Percentiles rank a stretch among this genome's conserved stretches.
Conservation (phyloP, 2,888 invertebrate genomes). For the Drosophila seclusa region DNA sequence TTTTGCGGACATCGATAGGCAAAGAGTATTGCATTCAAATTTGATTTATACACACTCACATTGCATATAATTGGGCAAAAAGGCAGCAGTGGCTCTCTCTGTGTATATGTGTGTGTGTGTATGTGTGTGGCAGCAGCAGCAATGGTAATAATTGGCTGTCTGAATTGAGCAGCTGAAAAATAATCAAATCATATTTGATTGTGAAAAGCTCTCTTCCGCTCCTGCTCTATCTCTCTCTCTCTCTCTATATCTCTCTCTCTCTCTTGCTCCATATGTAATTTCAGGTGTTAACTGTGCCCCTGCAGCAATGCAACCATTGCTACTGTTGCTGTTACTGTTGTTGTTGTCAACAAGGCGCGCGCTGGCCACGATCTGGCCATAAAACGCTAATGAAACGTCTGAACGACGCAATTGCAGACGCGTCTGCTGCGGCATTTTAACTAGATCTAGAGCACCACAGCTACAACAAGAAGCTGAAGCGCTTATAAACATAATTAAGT, state of each 20-base stretch:
- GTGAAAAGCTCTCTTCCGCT: slow-evolving; percentile 17
- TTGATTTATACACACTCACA: slow-evolving; percentile 74
- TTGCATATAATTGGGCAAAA: slow-evolving; percentile 76
- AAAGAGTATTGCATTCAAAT: slow-evolving; percentile 71
- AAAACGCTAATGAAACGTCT: slow-evolving; percentile 64
- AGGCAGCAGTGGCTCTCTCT: slow-evolving; percentile 55
- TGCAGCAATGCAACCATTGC: slow-evolving; percentile 45
- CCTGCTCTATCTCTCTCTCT: neutral
- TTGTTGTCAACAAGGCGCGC: slow-evolving; percentile 42
- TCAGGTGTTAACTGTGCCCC: slow-evolving; percentile 72
- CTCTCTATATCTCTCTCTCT: neutral
- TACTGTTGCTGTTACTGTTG: slow-evolving; percentile 2
- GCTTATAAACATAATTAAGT: slow-evolving; percentile 78
- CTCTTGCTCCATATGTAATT: slow-evolving; percentile 7
- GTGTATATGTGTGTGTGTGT: neutral
- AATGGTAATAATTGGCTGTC: slow-evolving; percentile 56
- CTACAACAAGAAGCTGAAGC: slow-evolving; percentile 44
- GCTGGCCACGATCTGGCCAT: slow-evolving; percentile 52
- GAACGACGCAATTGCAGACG: slow-evolving; percentile 48
- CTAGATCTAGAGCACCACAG: slow-evolving; percentile 58
- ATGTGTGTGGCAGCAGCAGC: slow-evolving; percentile 11
- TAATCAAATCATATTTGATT: slow-evolving; percentile 36
- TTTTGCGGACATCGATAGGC: slow-evolving; percentile 70
- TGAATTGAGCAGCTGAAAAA: slow-evolving; percentile 37
- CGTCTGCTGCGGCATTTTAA: slow-evolving; percentile 59